A percentile compares a stretch with the other conserved stretches of the same genome.
Conservation (phyloP, 2,888 invertebrate genomes). For the Tipula lateralis region DNA sequence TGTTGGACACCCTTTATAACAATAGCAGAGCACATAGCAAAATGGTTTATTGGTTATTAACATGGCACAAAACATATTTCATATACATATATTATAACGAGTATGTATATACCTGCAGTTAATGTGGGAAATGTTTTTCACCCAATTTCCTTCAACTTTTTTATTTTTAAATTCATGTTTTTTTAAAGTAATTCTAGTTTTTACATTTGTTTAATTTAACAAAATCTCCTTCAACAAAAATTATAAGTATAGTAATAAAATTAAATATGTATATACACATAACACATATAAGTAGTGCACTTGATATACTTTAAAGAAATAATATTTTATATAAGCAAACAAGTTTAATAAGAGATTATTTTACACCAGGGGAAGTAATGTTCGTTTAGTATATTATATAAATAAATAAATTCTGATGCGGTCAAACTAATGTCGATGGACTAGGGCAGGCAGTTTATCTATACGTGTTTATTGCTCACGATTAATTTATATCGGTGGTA, state of each 20-base stretch:
- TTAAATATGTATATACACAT: not conserved
- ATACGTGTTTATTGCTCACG: too few relatives aligned
- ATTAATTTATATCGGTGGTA: too few relatives aligned
- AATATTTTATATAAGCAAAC: not conserved
- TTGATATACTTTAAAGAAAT: constrained; percentile 11
- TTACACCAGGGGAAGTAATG: constrained; percentile 19
- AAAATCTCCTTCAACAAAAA: not conserved
- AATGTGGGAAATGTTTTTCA: not conserved
- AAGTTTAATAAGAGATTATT: constrained; percentile 19
- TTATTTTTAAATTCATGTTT: not conserved
- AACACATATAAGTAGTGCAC: not conserved
- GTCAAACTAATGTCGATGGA: not conserved
- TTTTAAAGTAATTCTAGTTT: not conserved
- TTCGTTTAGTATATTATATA: not conserved
- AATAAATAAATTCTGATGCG: not conserved
- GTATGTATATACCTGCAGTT: not conserved
- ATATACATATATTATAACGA: not conserved
- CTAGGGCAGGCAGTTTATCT: too few relatives aligned
- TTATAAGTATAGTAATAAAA: not conserved
- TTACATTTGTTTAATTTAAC: not conserved
- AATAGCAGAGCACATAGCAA: too few relatives aligned
- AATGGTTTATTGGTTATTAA: not conserved
- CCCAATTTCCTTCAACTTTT: not conserved
- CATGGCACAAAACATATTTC: not conserved
- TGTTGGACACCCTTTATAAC: too few relatives aligned